These are phyloP conservation scores for Gobionotothen gibberifrons DNA, from an alignment of 2,797 vertebrate species.

Conservation along the genomic window DNA sequence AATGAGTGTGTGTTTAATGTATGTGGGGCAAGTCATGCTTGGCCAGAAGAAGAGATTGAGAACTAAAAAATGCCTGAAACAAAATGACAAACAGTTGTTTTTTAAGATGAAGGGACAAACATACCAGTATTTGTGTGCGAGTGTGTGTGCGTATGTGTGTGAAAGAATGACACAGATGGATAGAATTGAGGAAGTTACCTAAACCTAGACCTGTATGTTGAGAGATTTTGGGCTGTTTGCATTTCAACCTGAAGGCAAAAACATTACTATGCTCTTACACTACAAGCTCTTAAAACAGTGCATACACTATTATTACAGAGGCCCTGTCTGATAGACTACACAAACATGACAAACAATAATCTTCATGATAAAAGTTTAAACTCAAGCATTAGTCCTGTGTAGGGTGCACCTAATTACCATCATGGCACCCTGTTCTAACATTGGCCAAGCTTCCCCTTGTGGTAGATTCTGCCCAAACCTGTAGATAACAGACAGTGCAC, in stretches of 20 bases:
- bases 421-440: slow-evolving; percentile 35
- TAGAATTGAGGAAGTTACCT: slow-evolving; percentile 37
- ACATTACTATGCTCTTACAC: slow-evolving; percentile 66
- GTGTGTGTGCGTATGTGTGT: slow-evolving; percentile 23
- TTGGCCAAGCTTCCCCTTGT: slow-evolving; percentile 41
- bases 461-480: slow-evolving; percentile 42
- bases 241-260: slow-evolving; percentile 71
- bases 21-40: slow-evolving; percentile 43
- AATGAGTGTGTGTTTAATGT: slow-evolving; percentile 47
- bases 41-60: slow-evolving; percentile 54
- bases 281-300: slow-evolving; percentile 55
- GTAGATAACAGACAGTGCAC: slow-evolving; percentile 54
- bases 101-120: slow-evolving; percentile 74
- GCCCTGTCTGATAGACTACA: slow-evolving; percentile 48
- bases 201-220: slow-evolving; percentile 36
- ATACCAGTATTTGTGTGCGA: slow-evolving; percentile 68
- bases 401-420: slow-evolving; percentile 29
- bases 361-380: slow-evolving; percentile 23
- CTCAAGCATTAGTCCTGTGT: slow-evolving; percentile 32
- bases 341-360: slow-evolving; percentile 30
- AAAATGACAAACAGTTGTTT: slow-evolving; percentile 52
- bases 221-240: slow-evolving; percentile 65
- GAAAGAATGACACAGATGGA: slow-evolving; percentile 7
- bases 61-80: slow-evolving; percentile 54
- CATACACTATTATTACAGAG: slow-evolving; percentile 45